phyloP scores from a whole-genome alignment of 2,888 invertebrate genomes.

The Smittia aterrima region DNA sequence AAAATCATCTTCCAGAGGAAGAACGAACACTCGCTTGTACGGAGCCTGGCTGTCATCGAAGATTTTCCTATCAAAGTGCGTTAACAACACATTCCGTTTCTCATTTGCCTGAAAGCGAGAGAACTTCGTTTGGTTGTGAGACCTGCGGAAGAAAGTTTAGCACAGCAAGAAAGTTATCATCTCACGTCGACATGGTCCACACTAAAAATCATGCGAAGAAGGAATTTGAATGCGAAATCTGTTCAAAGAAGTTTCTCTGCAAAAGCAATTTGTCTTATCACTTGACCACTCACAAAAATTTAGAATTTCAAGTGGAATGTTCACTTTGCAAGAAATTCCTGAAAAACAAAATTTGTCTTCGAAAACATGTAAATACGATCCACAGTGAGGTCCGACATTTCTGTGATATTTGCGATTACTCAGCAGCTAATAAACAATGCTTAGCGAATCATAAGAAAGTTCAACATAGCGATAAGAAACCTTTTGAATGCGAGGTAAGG shows the following conservation, averaged over 20 bases:
- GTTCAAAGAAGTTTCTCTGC: conserved; percentile 44
- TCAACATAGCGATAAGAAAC: conserved; percentile 44
- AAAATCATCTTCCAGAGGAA: conserved; percentile 45
- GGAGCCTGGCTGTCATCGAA: conserved; percentile 43
- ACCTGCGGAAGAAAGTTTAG: conserved; percentile 44
- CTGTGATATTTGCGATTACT: conserved; percentile 43
- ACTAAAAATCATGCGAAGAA: conserved; percentile 33
- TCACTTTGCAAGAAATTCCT: conserved; percentile 44
- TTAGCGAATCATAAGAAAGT: conserved; percentile 43
- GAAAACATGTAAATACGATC: conserved; percentile 44
- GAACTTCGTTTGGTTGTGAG: conserved; percentile 44
- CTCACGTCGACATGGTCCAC: conserved; percentile 43
- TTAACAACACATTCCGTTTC: conserved; percentile 43
- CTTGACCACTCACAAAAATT: conserved; percentile 44
- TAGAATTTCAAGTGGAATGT: conserved; percentile 44
- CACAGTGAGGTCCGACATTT: conserved; percentile 43
- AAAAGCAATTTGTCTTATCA: conserved; percentile 45
- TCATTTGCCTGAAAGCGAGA: conserved; percentile 44
- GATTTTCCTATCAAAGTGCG: conserved; percentile 44
- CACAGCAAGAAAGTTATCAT: conserved; percentile 43
- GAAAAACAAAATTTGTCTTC: conserved; percentile 44
- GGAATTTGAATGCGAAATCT: conserved; percentile 44
- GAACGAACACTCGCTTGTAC: conserved; percentile 44
- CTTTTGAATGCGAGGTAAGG: conserved; percentile 43
- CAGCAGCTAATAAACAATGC: conserved; percentile 44